phyloP scores from a whole-genome alignment of 2,797 vertebrate species.

The Hoplostethus mediterraneus region DNA sequence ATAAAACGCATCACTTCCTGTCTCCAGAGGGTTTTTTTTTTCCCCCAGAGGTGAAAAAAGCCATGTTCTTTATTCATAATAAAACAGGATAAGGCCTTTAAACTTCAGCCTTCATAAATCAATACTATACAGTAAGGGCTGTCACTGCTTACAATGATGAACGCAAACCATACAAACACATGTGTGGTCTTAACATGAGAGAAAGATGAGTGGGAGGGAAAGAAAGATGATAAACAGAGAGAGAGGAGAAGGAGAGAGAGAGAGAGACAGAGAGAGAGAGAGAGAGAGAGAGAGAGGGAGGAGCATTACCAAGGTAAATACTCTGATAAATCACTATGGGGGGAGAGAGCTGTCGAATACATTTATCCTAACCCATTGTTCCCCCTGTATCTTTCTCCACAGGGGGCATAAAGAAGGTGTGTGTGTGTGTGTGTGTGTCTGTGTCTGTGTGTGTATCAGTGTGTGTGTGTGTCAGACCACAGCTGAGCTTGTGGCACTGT shows the following conservation, averaged over 20 bases:
- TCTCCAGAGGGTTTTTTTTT: too few relatives aligned
- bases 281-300: constrained; percentile 38
- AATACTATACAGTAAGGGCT: constrained; percentile 34
- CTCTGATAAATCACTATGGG: constrained; percentile 69
- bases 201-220: constrained; percentile 5
- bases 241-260: constrained; percentile 24
- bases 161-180: constrained; percentile 36
- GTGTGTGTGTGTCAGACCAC: constrained; percentile 4
- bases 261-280: constrained; percentile 19
- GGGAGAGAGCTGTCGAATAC: constrained; percentile 64
- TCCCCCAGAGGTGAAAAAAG: constrained; percentile 1
- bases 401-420: constrained; percentile 53
- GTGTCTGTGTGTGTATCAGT: constrained; percentile 15
- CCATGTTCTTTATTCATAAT: constrained; percentile 8
- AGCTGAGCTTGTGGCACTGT: background rate
- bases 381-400: constrained; percentile 61
- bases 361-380: constrained; percentile 63
- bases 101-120: constrained; percentile 49
- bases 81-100: constrained; percentile 48
- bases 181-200: constrained; percentile 29
- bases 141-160: constrained; percentile 47
- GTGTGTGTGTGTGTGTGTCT: constrained; percentile 27
- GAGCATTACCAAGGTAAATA: constrained; percentile 70
- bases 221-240: background rate
- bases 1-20: too few relatives aligned